phyloP scores from a whole-genome alignment of 1,140 invertebrate genomes.

The Aricia agestis region DNA sequence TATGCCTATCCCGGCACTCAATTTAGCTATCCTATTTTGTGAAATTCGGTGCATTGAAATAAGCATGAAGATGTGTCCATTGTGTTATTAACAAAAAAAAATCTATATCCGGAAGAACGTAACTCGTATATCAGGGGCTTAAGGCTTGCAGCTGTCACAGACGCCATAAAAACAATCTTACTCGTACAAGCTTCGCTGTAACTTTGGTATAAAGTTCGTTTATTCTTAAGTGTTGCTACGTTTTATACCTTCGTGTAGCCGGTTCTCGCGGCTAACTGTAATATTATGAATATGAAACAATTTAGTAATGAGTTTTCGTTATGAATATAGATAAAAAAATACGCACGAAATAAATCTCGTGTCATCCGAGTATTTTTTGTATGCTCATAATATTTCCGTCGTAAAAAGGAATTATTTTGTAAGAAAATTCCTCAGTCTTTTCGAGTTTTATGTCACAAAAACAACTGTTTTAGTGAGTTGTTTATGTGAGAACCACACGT shows the following conservation, averaged over 20 bases:
- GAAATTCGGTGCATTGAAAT: no score
- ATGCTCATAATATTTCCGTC: no score
- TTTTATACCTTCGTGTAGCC: background rate
- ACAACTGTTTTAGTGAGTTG: background rate
- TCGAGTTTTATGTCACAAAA: background rate
- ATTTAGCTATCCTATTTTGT: no score
- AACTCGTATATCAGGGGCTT: background rate
- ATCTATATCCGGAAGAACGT: background rate
- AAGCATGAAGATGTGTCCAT: no score
- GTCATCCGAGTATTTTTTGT: no score
- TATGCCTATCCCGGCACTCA: no score
- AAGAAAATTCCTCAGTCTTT: background rate
- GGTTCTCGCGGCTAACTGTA: no score
- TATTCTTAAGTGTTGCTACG: background rate
- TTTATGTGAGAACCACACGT: background rate
- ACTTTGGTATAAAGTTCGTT: conserved; percentile 2
- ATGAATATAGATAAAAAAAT: no score
- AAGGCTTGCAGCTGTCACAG: background rate
- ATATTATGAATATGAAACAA: no score
- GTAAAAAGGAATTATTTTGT: background rate
- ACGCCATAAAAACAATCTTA: background rate
- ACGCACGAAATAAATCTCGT: no score
- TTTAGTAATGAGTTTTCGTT: no score
- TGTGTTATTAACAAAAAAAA: background rate
- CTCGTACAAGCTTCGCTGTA: background rate